A percentile compares a stretch with the other conserved stretches of the same genome.
Evolutionary conservation across 1,140 invertebrate species (phyloP).

Genomic region (Battus philenor): DNA sequence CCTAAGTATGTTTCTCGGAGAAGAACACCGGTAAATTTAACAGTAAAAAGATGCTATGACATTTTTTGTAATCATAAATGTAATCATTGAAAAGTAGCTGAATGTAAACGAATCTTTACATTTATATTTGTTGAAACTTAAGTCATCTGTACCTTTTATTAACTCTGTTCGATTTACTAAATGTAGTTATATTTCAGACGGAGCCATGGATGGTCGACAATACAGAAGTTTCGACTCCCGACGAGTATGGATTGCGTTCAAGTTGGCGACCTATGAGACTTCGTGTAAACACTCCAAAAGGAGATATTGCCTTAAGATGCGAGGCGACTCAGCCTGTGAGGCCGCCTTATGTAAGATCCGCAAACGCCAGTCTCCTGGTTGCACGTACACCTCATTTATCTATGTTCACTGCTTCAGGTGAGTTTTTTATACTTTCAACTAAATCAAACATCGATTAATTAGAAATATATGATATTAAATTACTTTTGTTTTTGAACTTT

Average conservation of each 20-base stretch:
- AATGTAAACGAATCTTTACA: too few relatives aligned
- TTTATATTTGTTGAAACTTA: too few relatives aligned
- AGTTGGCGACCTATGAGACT: slow-evolving; percentile 48
- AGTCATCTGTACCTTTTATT: too few relatives aligned
- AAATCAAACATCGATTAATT: too few relatives aligned
- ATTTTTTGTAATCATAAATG: too few relatives aligned
- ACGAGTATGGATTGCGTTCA: slow-evolving; percentile 43
- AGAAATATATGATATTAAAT: too few relatives aligned
- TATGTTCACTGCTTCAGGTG: slow-evolving; percentile 62
- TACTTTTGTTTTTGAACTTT: background rate
- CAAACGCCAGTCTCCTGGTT: slow-evolving; percentile 42
- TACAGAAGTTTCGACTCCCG: slow-evolving; percentile 45
- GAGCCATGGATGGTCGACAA: slow-evolving; percentile 52
- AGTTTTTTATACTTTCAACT: slow-evolving; percentile 21
- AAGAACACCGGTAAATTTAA: too few relatives aligned
- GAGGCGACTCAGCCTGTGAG: slow-evolving; percentile 53
- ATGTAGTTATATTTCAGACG: too few relatives aligned
- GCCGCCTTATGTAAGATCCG: slow-evolving; percentile 43
- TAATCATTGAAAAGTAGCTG: too few relatives aligned
- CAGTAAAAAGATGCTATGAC: too few relatives aligned
- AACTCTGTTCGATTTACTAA: too few relatives aligned
- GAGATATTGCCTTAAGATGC: slow-evolving; percentile 38
- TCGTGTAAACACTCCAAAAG: slow-evolving; percentile 32
- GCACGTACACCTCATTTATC: slow-evolving; percentile 54
- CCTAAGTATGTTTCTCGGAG: too few relatives aligned